A percentile compares a stretch with the other conserved stretches of the same genome.
Conservation (phyloP, 2,113 vertebrate species). For the Hippocampus abdominalis region DNA sequence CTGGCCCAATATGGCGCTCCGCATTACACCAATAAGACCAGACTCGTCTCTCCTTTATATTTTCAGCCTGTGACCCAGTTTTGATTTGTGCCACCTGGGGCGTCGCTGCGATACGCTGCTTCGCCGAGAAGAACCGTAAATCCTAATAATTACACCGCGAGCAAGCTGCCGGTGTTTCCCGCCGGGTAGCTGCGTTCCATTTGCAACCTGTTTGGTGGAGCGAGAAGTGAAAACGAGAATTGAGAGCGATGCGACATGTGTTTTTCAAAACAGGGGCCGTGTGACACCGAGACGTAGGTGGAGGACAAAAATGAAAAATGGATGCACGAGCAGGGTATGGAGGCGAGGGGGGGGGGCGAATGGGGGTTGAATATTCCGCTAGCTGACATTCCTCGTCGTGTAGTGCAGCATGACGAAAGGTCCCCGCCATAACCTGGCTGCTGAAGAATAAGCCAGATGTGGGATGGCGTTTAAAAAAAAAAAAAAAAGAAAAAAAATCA, state of each 20-base stretch:
- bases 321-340: conserved; percentile 10
- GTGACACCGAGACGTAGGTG: conserved; percentile 7
- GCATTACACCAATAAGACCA: conserved; percentile 55
- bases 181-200: conserved; percentile 2
- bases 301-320: conserved; percentile 25
- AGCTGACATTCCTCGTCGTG: conserved; percentile 10
- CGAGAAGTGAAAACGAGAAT: conserved; percentile 4
- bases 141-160: conserved; percentile 37
- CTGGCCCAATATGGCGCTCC: conserved; percentile 44
- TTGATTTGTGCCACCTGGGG: conserved; percentile 52
- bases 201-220: not conserved
- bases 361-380: conserved; percentile 29
- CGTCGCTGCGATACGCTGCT: conserved; percentile 25
- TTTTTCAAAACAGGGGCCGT: not conserved
- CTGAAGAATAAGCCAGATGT: conserved; percentile 3
- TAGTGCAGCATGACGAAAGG: not conserved
- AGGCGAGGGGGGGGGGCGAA: too few relatives aligned
- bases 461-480: conserved; percentile 15
- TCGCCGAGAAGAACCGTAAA: conserved; percentile 36
- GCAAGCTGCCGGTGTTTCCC: conserved; percentile 17
- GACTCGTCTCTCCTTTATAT: conserved; percentile 56
- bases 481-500: conserved; percentile 24
- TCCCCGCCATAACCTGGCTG: not conserved
- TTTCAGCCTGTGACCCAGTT: conserved; percentile 69
- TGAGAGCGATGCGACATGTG: conserved; percentile 11